These are phyloP conservation scores for Decapterus maruadsi DNA, from an alignment of 2,797 vertebrate genomes.

Conservation along the genomic window DNA sequence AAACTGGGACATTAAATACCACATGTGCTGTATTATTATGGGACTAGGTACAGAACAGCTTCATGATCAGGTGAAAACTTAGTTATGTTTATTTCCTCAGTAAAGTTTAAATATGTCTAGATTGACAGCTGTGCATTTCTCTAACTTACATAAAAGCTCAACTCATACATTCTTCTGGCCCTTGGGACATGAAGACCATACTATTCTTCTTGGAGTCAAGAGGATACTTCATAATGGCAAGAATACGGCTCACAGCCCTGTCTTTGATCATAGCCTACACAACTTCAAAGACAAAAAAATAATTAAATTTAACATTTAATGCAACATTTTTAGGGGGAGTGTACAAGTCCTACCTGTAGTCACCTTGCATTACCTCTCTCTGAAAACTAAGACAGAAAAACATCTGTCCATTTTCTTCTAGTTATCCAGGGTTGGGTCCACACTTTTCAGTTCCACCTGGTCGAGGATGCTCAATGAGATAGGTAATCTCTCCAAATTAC, in stretches of 20 bases:
- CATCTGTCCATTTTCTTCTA: too few relatives aligned
- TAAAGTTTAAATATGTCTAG: not conserved
- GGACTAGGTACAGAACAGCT: not conserved
- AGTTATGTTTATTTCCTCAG: too few relatives aligned
- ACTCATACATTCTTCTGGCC: not conserved
- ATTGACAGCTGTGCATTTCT: conserved; percentile 26
- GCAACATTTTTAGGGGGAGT: conserved; percentile 49
- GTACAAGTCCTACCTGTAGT: conserved; percentile 55
- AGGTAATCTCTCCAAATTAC: too few relatives aligned
- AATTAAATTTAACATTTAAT: conserved; percentile 64
- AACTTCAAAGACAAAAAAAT: conserved; percentile 69
- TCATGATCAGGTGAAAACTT: conserved; percentile 14
- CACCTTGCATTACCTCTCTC: conserved; percentile 34
- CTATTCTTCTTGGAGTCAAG: conserved; percentile 26
- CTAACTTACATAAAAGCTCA: conserved; percentile 25
- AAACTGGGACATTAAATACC: conserved; percentile 20
- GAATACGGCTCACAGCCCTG: conserved; percentile 53
- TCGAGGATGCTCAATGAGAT: not conserved
- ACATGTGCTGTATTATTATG: conserved; percentile 23
- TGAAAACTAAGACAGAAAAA: conserved; percentile 23
- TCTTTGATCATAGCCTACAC: conserved; percentile 68
- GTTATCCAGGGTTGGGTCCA: not conserved
- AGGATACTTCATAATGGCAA: conserved; percentile 51
- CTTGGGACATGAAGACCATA: not conserved
- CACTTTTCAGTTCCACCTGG: not conserved